Evolutionary conservation across 2,888 invertebrate genomes (phyloP).

Genomic region (Sinopyrophorus schimmeli): DNA sequence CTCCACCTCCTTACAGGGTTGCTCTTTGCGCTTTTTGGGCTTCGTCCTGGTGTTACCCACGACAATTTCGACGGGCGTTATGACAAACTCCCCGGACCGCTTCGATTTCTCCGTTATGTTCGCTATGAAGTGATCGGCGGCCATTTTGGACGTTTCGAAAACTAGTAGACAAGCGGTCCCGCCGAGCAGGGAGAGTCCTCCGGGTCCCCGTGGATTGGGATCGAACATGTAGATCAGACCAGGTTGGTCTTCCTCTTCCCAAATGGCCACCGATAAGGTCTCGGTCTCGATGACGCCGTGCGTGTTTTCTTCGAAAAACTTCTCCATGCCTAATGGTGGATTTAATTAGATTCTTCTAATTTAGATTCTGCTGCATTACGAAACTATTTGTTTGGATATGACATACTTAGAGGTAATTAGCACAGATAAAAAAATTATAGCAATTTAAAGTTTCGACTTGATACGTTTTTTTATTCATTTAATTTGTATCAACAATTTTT

Average conservation of each 20-base stretch:
- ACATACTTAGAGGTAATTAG: too few species aligned
- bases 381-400: too few species aligned
- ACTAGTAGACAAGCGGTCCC: slow-evolving; percentile 60
- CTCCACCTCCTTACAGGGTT: slow-evolving; percentile 2
- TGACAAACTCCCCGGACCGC: slow-evolving; percentile 54
- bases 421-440: too few species aligned
- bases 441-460: too few species aligned
- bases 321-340: slow-evolving; percentile 57
- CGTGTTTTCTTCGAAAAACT: slow-evolving; percentile 61
- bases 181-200: slow-evolving; percentile 52
- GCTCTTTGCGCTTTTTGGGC: slow-evolving; percentile 28
- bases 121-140: slow-evolving; percentile 59
- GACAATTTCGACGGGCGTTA: slow-evolving; percentile 50
- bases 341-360: too few species aligned
- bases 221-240: slow-evolving; percentile 64
- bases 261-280: slow-evolving; percentile 58
- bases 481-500: too few species aligned
- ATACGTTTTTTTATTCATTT: too few species aligned
- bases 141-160: slow-evolving; percentile 58
- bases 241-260: slow-evolving; percentile 55
- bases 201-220: slow-evolving; percentile 55
- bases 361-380: too few species aligned
- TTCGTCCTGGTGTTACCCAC: slow-evolving; percentile 41
- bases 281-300: slow-evolving; percentile 60
- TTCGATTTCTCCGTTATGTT: slow-evolving; percentile 55